Conservation (phyloP, 2,888 invertebrate species). For the Antheraea yamamai region DNA sequence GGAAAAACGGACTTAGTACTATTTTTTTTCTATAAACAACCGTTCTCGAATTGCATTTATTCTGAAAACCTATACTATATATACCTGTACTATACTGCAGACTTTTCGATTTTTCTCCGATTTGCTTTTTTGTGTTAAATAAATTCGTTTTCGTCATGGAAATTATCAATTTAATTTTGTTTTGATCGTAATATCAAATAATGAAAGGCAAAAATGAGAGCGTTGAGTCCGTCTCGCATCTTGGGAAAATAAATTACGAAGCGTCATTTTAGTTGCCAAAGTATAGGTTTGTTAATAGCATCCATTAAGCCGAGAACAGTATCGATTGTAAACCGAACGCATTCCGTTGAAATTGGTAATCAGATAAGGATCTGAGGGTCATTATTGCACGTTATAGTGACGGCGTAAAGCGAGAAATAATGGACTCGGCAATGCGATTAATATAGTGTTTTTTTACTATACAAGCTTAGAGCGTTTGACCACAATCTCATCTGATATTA, state of each 20-base stretch:
- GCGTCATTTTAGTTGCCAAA: constrained; percentile 48
- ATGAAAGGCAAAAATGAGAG: too few relatives aligned
- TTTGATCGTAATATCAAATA: too few relatives aligned
- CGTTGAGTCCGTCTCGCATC: neutral
- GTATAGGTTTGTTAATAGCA: constrained; percentile 60
- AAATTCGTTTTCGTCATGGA: too few relatives aligned
- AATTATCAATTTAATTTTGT: too few relatives aligned
- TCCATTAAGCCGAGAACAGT: constrained; percentile 65
- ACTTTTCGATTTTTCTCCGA: too few relatives aligned
- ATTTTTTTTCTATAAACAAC: too few relatives aligned
- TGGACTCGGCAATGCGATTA: constrained; percentile 6
- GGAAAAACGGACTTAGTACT: too few relatives aligned
- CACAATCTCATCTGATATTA: neutral
- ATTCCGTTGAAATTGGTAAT: constrained; percentile 78
- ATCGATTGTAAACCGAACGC: constrained; percentile 60
- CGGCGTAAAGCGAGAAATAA: constrained; percentile 30
- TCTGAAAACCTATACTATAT: too few relatives aligned
- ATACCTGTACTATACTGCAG: too few relatives aligned
- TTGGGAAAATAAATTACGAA: constrained; percentile 29
- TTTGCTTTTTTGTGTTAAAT: too few relatives aligned
- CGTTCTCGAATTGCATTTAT: too few relatives aligned
- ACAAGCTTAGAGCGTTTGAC: neutral
- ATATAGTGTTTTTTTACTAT: neutral
- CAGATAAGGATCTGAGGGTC: constrained; percentile 69
- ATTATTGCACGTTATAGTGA: constrained; percentile 52